These are phyloP conservation scores for Columba livia DNA, from an alignment of 2,113 vertebrate genomes.

Conservation along the genomic window DNA sequence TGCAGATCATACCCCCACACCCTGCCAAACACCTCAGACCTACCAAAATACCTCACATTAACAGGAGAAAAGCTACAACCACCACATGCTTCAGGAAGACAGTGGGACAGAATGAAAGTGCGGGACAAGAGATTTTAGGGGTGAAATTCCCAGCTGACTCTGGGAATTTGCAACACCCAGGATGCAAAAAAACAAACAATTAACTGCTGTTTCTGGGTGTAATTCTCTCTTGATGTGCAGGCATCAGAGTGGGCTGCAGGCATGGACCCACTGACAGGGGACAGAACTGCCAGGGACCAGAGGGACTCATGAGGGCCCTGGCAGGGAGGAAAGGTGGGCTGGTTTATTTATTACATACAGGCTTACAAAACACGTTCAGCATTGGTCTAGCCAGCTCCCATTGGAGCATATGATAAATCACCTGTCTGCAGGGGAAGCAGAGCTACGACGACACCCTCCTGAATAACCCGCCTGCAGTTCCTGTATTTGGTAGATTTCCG, in stretches of 20 bases:
- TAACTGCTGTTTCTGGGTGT: not conserved
- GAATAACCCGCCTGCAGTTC: not conserved
- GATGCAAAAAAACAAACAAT: not conserved
- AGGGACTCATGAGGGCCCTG: not conserved
- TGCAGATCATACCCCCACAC: not conserved
- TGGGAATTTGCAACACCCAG: not conserved
- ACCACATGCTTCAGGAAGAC: fast-evolving
- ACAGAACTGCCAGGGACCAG: not conserved
- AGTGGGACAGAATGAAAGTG: not conserved
- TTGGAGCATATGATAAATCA: not conserved
- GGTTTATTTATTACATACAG: not conserved
- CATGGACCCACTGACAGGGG: not conserved
- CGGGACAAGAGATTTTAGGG: not conserved
- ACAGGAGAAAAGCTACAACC: not conserved
- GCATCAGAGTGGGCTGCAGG: not conserved
- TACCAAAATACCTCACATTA: not conserved
- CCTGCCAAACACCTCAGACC: not conserved
- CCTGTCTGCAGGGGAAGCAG: not conserved
- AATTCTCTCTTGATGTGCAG: not conserved
- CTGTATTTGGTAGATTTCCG: not conserved
- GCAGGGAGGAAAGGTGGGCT: not conserved
- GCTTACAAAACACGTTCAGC: not conserved
- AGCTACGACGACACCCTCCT: fast-evolving
- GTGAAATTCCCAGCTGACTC: not conserved
- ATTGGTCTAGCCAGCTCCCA: not conserved